Percentiles rank a stretch among this genome's conserved stretches.
phyloP scores from a whole-genome alignment of 2,797 vertebrate species.

The Rhinella marina region DNA sequence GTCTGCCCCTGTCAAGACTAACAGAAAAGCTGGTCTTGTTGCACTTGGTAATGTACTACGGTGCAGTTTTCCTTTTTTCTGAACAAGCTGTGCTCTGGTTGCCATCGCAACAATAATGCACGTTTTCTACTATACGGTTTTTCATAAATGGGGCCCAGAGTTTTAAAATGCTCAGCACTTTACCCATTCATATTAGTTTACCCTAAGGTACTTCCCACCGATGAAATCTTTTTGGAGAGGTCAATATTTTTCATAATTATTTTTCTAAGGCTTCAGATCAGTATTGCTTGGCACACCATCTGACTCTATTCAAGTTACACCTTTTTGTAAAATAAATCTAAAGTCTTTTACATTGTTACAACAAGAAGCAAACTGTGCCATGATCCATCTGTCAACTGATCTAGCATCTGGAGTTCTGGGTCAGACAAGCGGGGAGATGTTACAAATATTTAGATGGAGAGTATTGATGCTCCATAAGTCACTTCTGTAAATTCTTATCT shows the following conservation, averaged over 20 bases:
- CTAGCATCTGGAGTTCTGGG: constrained; percentile 43
- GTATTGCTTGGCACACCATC: constrained; percentile 16
- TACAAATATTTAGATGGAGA: constrained; percentile 43
- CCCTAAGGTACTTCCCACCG: constrained; percentile 3
- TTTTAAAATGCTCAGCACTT: neutral
- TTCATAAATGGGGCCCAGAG: neutral
- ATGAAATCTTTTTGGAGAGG: constrained; percentile 4
- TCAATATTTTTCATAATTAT: constrained; percentile 3
- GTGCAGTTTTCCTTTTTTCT: too few relatives aligned
- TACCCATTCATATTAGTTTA: constrained; percentile 13
- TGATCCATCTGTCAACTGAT: constrained; percentile 39
- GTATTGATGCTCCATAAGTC: constrained; percentile 5
- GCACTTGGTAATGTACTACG: too few relatives aligned
- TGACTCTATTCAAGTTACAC: constrained; percentile 36
- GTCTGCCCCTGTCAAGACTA: too few relatives aligned
- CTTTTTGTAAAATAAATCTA: constrained; percentile 36
- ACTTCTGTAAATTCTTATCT: constrained; percentile 14
- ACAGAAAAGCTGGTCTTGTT: too few relatives aligned
- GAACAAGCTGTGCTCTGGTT: neutral
- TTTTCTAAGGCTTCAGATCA: neutral
- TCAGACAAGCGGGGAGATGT: neutral
- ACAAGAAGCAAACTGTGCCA: neutral
- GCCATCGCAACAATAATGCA: neutral
- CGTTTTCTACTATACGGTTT: neutral
- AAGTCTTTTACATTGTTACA: neutral